Evolutionary conservation across 1,140 invertebrate species (phyloP).

Genomic region (Holotrichia oblita): DNA sequence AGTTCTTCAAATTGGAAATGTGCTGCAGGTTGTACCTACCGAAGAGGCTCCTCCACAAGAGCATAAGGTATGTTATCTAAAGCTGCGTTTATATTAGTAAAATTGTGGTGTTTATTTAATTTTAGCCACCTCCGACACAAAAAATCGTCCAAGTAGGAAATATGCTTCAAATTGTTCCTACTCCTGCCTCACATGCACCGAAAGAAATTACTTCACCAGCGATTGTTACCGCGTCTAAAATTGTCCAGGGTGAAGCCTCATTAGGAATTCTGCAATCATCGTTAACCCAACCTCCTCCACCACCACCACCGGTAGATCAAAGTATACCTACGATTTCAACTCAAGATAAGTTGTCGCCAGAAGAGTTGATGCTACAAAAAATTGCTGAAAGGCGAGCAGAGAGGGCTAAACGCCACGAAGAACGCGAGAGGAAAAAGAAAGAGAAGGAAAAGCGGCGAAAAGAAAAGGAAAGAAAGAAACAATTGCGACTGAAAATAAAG

Average conservation of each 20-base stretch:
- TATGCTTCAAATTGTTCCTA: slow-evolving; percentile 67
- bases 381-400: slow-evolving; percentile 54
- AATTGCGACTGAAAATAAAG: slow-evolving; percentile 56
- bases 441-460: slow-evolving; percentile 58
- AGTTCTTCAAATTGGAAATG: slow-evolving; percentile 65
- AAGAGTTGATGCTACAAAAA: slow-evolving; percentile 45
- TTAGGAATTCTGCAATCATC: neutral
- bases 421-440: slow-evolving; percentile 55
- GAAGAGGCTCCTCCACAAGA: slow-evolving; percentile 44
- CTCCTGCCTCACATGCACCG: slow-evolving; percentile 1
- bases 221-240: neutral
- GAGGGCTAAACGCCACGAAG: slow-evolving; percentile 53
- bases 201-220: neutral
- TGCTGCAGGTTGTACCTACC: slow-evolving; percentile 66
- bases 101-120: neutral
- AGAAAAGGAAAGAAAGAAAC: slow-evolving; percentile 58
- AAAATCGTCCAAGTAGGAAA: slow-evolving; percentile 66
- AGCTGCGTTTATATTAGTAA: neutral
- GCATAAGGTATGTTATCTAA: slow-evolving; percentile 37
- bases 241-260: neutral
- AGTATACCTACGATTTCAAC: slow-evolving; percentile 4
- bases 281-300: neutral
- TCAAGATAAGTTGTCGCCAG: slow-evolving; percentile 41
- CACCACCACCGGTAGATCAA: neutral
- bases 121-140: slow-evolving; percentile 34